These are phyloP conservation scores for Oxygymnocypris stewartii DNA, from an alignment of 2,113 vertebrate species.

Conservation along the genomic window DNA sequence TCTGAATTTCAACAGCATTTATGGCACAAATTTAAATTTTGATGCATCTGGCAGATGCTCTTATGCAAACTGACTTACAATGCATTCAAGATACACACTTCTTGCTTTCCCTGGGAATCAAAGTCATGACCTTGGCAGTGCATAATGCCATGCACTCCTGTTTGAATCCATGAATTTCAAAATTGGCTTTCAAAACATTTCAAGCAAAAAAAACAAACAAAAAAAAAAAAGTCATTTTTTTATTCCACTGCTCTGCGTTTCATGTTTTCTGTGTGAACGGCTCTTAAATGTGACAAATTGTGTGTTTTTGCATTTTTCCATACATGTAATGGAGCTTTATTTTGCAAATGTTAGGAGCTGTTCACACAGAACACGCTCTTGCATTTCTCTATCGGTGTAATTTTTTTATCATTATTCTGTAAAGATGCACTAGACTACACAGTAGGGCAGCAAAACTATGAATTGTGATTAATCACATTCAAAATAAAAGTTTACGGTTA, in stretches of 20 bases:
- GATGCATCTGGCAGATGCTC: no score
- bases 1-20: background rate
- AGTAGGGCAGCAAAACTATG: no score
- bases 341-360: no score
- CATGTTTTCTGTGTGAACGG: background rate
- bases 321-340: no score
- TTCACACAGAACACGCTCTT: no score
- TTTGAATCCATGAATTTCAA: background rate
- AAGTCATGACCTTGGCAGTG: background rate
- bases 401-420: no score
- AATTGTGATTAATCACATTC: no score
- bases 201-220: no score
- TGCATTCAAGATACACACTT: background rate
- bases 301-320: background rate
- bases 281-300: background rate
- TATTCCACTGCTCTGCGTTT: background rate
- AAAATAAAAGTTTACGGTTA: no score
- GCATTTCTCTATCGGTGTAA: no score
- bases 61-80: background rate
- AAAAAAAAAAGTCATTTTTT: background rate
- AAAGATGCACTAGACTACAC: no score
- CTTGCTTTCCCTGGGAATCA: background rate
- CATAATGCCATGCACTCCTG: background rate
- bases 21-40: background rate
- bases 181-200: background rate